phyloP scores from a whole-genome alignment of 92 coral and sea anemone species.

The Anthopleura xanthogrammica region DNA sequence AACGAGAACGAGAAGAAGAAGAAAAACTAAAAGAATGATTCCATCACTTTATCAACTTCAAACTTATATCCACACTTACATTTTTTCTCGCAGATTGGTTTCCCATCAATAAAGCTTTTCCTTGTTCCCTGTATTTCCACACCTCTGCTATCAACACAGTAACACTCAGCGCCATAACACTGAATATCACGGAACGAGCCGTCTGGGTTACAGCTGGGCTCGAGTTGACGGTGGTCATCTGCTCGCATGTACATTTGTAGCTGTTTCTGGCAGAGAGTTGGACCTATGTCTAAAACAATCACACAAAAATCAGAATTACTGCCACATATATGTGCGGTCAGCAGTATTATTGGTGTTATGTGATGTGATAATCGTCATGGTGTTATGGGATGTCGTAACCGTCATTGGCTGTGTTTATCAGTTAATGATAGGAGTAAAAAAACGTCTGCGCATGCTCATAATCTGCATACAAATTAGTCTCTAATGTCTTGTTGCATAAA shows the following conservation, averaged over 20 bases:
- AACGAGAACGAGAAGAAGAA: background rate
- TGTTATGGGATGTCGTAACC: background rate
- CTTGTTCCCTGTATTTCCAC: slow-evolving; percentile 62
- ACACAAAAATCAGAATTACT: background rate
- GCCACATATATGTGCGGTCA: background rate
- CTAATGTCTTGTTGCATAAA: too few species aligned
- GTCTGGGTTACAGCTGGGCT: slow-evolving; percentile 67
- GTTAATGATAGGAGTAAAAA: too few species aligned
- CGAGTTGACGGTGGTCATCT: slow-evolving; percentile 51
- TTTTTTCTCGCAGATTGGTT: slow-evolving; percentile 52
- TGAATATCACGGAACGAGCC: slow-evolving; percentile 68
- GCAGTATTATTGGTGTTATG: too few species aligned
- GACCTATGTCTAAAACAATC: slow-evolving; percentile 18
- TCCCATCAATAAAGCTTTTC: slow-evolving; percentile 53
- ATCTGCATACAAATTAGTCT: too few species aligned
- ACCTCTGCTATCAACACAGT: slow-evolving; percentile 77
- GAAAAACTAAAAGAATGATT: background rate
- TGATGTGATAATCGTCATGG: too few species aligned
- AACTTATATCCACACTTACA: slow-evolving; percentile 22
- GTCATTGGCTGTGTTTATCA: too few species aligned
- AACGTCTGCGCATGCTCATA: too few species aligned
- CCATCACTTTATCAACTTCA: background rate
- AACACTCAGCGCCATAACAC: slow-evolving; percentile 65
- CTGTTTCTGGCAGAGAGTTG: slow-evolving; percentile 70
- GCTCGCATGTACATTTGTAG: slow-evolving; percentile 50